These are phyloP conservation scores for Agriopis aurantiaria DNA, from an alignment of 2,888 invertebrate genomes.

Conservation along the genomic window DNA sequence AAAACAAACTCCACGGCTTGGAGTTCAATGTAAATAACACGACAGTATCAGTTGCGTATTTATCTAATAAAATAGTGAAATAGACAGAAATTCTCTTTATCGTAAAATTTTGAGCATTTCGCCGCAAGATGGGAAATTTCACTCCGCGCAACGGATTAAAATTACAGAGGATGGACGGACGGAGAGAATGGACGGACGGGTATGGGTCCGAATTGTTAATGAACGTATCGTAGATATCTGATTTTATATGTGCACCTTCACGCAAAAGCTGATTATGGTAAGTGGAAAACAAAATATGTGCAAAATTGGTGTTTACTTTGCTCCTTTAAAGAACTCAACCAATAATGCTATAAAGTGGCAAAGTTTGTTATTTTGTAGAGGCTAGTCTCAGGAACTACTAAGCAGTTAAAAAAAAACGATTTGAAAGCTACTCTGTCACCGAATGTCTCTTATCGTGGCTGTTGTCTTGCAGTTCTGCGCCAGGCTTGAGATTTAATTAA, in stretches of 20 bases:
- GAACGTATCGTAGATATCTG: conserved; percentile 33
- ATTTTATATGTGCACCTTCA: conserved; percentile 7
- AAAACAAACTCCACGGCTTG: conserved; percentile 15
- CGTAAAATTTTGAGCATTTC: conserved; percentile 29
- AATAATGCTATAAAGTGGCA: background rate
- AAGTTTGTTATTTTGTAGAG: too few relatives aligned
- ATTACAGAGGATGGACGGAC: conserved; percentile 43
- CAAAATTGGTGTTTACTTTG: background rate
- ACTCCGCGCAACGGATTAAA: conserved; percentile 40
- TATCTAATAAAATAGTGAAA: conserved; percentile 4
- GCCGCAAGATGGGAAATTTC: conserved; percentile 30
- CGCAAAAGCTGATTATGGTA: background rate
- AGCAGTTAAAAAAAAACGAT: too few relatives aligned
- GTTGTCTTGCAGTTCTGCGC: too few relatives aligned
- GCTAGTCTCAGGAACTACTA: too few relatives aligned
- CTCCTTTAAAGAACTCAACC: background rate
- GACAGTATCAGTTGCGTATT: background rate
- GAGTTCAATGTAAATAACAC: conserved; percentile 6
- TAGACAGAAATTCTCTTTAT: conserved; percentile 4
- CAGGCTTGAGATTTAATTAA: too few relatives aligned
- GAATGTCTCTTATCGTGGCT: too few relatives aligned
- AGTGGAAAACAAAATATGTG: background rate
- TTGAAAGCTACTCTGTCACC: too few relatives aligned
- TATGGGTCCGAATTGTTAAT: conserved; percentile 46
- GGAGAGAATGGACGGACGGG: conserved; percentile 41